Base-by-base conservation (phyloP, 2,797 vertebrate species). In the Liparis tanakae region DNA sequence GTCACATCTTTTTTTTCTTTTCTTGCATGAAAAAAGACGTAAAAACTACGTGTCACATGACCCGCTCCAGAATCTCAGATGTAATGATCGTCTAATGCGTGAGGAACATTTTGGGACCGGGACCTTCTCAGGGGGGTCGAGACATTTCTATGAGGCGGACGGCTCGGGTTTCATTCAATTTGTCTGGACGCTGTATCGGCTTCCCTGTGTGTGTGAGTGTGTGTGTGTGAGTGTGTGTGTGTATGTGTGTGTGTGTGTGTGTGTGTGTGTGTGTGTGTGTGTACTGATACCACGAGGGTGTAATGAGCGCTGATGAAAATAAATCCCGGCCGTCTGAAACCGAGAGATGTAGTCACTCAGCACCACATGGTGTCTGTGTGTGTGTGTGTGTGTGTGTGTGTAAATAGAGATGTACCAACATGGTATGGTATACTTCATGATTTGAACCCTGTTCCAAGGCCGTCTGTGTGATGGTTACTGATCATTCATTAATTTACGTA, bases 291-390 rank as follows among this genome's bases (percentile, higher is more conserved):
- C 20, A 15, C 13, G 22, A 72, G 44, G n/a, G 12, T 54, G 76
- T 72, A 83, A 83, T 79, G 15, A 65, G 15, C 10, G 13, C 34
- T 80, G 80, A 77, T 86, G 74, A 78, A 83, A 78, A 79, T 72
- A 82, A 71, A 75, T 86, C 54, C 48, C 8, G 1, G 46, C 46
- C 12, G 36, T 61, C 60, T 79, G 67, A 68, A 17, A 39, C 36
- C 9, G 17, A 74, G 67, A 68, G 55, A 44, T 65, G 74, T 36
- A 10, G n/a, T 68, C 75, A 79, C 71, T 85, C 81, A 80, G 36
- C 75, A 76, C 79, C 66, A 53, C 9, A 17, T 25, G 33, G 58
- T 54, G 57, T 51, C 37, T 43, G 14, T 39, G 57, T 53, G 18
- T 43, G 46, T 18, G 46, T 48, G 15, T 18, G 15, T 46, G 44